phyloP scores from a whole-genome alignment of 2,888 invertebrate species.

The Branchipolynoe longqiensis region DNA sequence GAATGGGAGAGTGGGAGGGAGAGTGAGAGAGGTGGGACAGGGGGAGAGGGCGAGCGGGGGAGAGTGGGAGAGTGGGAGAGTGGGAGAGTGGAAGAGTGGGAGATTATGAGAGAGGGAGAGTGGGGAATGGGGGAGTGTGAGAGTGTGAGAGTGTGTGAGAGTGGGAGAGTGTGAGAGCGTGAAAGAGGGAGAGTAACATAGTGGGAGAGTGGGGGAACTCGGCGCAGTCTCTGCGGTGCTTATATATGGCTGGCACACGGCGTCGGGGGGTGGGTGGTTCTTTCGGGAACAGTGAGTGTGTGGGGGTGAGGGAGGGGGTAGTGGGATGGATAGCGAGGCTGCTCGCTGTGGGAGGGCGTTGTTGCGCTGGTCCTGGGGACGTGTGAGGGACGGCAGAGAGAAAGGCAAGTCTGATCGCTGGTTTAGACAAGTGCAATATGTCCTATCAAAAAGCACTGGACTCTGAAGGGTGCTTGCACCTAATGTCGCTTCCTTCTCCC shows the following conservation, averaged over 20 bases:
- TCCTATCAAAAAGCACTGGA: constrained; percentile 51
- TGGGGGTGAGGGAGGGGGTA: neutral
- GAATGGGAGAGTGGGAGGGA: too few species aligned
- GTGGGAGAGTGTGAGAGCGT: too few species aligned
- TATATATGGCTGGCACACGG: too few species aligned
- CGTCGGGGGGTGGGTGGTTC: neutral
- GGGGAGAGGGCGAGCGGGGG: neutral
- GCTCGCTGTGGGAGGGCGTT: too few species aligned
- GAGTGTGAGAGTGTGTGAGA: neutral
- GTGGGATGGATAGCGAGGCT: too few species aligned
- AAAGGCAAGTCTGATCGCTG: constrained; percentile 1
- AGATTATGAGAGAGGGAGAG: neutral
- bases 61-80: neutral
- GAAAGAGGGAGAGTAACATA: too few species aligned
- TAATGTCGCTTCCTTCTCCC: neutral
- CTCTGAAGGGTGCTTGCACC: constrained; percentile 14
- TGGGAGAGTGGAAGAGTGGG: neutral
- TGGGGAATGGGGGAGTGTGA: neutral
- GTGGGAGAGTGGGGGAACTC: too few species aligned
- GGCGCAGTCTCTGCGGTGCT: too few species aligned
- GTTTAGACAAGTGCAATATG: constrained; percentile 37
- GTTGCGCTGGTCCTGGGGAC: too few species aligned
- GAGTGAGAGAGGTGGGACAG: neutral
- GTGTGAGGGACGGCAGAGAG: neutral
- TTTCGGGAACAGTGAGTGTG: neutral